Percentiles rank a stretch among this genome's conserved stretches.
phyloP scores from a whole-genome alignment of 2,888 invertebrate genomes.

The Muscina levida region DNA sequence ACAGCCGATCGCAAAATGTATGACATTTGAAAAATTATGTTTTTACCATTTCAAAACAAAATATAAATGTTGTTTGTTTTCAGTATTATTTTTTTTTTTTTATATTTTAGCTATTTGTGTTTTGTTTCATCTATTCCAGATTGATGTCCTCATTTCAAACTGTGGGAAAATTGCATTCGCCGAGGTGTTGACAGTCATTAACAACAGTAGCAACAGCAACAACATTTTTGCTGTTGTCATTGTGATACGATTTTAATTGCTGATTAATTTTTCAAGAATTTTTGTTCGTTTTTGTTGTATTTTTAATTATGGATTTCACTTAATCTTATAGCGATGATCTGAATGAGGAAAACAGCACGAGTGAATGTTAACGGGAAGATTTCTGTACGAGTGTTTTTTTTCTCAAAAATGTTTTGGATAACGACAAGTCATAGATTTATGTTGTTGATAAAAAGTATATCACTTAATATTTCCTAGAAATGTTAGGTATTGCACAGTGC shows the following conservation, averaged over 20 bases:
- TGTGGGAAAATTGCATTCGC: slow-evolving; percentile 1
- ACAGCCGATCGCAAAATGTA: neutral
- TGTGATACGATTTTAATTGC: slow-evolving; percentile 1
- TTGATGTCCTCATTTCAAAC: slow-evolving; percentile 1
- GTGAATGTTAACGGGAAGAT: slow-evolving; percentile 23
- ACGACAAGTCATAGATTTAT: too few relatives aligned
- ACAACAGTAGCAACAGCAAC: too few relatives aligned
- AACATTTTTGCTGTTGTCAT: neutral
- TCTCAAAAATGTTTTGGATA: too few relatives aligned
- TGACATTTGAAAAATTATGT: slow-evolving; percentile 28
- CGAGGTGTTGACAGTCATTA: slow-evolving; percentile 18
- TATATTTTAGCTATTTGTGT: neutral
- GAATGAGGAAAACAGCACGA: neutral
- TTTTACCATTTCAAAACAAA: slow-evolving; percentile 22
- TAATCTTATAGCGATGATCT: neutral
- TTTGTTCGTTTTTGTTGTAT: slow-evolving; percentile 10
- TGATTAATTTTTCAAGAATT: slow-evolving; percentile 5
- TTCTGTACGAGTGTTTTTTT: neutral
- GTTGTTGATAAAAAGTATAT: too few relatives aligned
- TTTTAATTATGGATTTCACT: neutral
- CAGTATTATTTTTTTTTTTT: neutral
- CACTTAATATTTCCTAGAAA: too few relatives aligned
- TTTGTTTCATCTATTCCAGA: slow-evolving; percentile 12
- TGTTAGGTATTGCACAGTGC: too few relatives aligned
- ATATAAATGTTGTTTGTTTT: neutral